Evolutionary conservation across 2,888 invertebrate genomes (phyloP).

Genomic region (Diarsia dahlii): DNA sequence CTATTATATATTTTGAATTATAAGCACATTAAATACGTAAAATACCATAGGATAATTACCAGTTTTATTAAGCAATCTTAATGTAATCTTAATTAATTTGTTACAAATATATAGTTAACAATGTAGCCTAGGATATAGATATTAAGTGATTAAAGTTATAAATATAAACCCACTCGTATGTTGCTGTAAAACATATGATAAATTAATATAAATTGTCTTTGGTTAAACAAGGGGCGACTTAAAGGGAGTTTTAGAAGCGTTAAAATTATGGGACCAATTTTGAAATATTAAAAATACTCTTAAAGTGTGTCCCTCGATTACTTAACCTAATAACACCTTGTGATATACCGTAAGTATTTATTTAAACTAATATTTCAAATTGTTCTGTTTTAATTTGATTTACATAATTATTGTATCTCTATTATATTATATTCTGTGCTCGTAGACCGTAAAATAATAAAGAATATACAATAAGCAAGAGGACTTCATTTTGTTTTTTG

Average conservation of each 20-base stretch:
- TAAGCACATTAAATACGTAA: background rate
- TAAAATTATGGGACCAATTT: background rate
- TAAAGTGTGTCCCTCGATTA: background rate
- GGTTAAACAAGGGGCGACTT: background rate
- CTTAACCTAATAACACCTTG: no score
- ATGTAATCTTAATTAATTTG: background rate
- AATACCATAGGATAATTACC: background rate
- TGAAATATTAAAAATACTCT: background rate
- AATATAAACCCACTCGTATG: background rate
- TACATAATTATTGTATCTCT: background rate
- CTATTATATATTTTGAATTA: background rate
- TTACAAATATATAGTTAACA: background rate
- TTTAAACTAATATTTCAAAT: background rate
- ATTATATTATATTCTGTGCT: background rate
- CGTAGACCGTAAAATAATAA: background rate
- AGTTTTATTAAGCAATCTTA: background rate
- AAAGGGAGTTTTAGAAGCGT: background rate
- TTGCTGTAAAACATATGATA: background rate
- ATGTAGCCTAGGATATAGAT: background rate
- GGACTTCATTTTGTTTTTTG: background rate
- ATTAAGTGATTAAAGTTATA: slow-evolving; percentile 9
- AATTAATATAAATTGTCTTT: background rate
- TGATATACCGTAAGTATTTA: background rate
- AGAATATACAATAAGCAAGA: background rate
- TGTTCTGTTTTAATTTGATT: background rate